These are phyloP conservation scores for Drosophila peninsularis DNA, from an alignment of 2,888 invertebrate genomes.

Conservation along the genomic window DNA sequence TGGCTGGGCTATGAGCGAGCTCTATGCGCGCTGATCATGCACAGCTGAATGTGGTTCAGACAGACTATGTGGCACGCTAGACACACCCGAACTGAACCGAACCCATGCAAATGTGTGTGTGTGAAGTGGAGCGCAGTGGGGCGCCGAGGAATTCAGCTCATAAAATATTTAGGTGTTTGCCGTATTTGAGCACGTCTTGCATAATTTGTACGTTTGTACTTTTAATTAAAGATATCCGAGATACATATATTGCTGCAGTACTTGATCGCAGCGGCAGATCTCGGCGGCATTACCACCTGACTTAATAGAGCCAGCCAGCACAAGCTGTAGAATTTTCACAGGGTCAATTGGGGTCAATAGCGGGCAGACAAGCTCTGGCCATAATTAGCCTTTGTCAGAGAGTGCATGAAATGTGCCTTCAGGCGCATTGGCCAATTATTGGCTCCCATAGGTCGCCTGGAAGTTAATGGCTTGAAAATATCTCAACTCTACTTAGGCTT, in stretches of 20 bases:
- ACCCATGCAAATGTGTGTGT: constrained; percentile 12
- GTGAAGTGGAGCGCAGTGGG: constrained; percentile 14
- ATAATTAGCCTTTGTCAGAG: constrained; percentile 36
- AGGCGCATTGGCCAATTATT: constrained; percentile 52
- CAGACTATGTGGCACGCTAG: constrained; percentile 46
- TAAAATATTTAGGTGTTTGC: constrained; percentile 80
- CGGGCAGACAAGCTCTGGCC: constrained; percentile 21
- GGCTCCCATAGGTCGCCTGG: neutral
- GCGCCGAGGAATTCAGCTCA: constrained; percentile 63
- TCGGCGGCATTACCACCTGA: constrained; percentile 39
- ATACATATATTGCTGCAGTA: constrained; percentile 34
- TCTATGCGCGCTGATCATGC: constrained; percentile 55
- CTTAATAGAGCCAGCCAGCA: constrained; percentile 9
- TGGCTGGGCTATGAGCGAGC: constrained; percentile 53
- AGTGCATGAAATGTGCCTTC: constrained; percentile 25
- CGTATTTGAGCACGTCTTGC: constrained; percentile 78
- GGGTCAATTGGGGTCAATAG: constrained; percentile 36
- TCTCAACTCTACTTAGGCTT: neutral
- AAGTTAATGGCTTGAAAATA: neutral
- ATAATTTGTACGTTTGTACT: constrained; percentile 75
- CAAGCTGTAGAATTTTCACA: constrained; percentile 5
- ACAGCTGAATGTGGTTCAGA: constrained; percentile 44
- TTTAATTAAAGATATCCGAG: constrained; percentile 76
- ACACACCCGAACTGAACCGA: constrained; percentile 49
- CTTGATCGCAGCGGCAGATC: constrained; percentile 19